These are phyloP conservation scores for Pomatostomus ruficeps DNA, from an alignment of 2,113 vertebrate species.

Conservation along the genomic window DNA sequence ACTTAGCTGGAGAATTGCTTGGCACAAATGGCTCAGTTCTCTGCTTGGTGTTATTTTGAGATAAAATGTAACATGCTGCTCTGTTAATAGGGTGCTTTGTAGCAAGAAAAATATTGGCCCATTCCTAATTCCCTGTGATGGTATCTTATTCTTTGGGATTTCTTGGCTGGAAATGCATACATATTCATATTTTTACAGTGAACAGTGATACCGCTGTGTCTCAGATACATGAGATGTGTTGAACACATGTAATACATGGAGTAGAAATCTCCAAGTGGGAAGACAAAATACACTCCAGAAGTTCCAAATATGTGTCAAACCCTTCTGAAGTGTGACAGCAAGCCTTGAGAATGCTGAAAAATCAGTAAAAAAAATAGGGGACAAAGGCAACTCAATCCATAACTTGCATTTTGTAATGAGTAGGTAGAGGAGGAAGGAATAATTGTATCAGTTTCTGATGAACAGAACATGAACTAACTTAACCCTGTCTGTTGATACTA, in stretches of 20 bases:
- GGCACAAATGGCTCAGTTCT: background rate
- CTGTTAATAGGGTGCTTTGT: background rate
- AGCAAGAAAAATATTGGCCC: background rate
- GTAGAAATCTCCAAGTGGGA: background rate
- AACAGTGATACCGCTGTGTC: fast-evolving
- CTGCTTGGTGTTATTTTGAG: background rate
- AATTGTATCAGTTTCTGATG: background rate
- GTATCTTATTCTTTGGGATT: background rate
- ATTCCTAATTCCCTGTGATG: background rate
- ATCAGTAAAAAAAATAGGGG: background rate
- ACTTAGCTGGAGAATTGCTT: background rate
- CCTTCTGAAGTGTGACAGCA: background rate
- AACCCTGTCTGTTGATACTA: background rate
- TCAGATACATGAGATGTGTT: background rate
- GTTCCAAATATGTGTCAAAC: background rate
- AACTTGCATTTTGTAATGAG: background rate
- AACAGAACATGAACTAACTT: background rate
- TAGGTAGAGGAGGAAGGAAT: background rate
- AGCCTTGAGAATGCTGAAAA: background rate
- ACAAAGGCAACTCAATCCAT: background rate
- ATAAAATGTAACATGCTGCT: background rate
- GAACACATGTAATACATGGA: background rate
- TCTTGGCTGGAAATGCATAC: background rate
- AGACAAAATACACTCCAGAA: background rate
- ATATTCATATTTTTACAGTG: background rate